A percentile compares a stretch with the other conserved stretches of the same genome.
phyloP scores from a whole-genome alignment of 2,797 vertebrate genomes.

The Eidolon dupreanum region DNA sequence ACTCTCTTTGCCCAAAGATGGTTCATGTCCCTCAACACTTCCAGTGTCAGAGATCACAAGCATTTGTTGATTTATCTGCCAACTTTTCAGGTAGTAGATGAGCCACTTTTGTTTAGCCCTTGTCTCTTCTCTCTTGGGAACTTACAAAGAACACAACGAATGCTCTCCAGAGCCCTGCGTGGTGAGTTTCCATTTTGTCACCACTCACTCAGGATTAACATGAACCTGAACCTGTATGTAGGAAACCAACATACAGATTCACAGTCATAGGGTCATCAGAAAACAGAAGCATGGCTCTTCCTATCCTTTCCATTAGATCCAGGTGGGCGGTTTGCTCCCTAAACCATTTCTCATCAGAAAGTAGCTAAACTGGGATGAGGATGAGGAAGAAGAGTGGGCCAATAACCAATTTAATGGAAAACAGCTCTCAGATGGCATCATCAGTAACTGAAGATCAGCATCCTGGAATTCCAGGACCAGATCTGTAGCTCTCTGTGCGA shows the following conservation, averaged over 20 bases:
- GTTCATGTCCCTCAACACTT: neutral
- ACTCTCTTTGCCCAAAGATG: neutral
- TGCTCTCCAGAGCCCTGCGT: neutral
- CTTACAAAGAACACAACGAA: neutral
- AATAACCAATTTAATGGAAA: neutral
- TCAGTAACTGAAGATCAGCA: neutral
- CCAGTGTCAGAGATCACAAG: neutral
- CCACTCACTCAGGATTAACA: neutral
- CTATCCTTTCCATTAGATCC: neutral
- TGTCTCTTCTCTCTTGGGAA: neutral
- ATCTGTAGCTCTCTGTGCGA: neutral
- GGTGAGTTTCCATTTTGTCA: neutral
- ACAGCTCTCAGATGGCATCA: neutral
- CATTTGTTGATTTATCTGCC: conserved; percentile 21
- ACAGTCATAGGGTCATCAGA: neutral
- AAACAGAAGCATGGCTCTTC: neutral
- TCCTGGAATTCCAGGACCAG: neutral
- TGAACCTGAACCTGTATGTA: neutral
- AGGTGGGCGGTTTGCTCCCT: neutral
- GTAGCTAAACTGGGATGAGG: neutral
- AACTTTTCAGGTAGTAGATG: neutral
- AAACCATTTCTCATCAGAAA: neutral
- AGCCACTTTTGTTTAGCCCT: neutral
- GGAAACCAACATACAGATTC: neutral
- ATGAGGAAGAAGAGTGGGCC: neutral